These are phyloP conservation scores for Bellardia bayeri DNA, from an alignment of 2,888 invertebrate genomes.

Conservation along the genomic window DNA sequence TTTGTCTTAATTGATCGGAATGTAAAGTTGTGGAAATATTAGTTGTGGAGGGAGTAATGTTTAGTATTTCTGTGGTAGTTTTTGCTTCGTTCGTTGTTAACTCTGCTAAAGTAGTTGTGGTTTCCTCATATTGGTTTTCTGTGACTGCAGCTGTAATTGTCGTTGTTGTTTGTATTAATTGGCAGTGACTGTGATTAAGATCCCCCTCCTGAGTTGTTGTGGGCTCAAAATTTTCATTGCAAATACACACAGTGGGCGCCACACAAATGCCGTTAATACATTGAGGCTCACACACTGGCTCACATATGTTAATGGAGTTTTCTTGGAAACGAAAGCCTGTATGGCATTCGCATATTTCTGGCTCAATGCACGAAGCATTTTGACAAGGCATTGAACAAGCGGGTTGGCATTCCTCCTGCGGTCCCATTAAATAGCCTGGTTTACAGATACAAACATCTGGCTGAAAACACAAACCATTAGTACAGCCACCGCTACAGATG, in stretches of 20 bases:
- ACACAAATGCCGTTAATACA: conserved; percentile 84
- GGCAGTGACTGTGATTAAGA: conserved; percentile 73
- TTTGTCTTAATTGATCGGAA: not conserved
- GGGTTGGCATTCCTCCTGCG: conserved; percentile 78
- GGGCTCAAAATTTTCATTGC: conserved; percentile 79
- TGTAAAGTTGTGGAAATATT: not conserved
- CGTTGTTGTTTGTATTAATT: conserved; percentile 73
- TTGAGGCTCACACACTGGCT: conserved; percentile 80
- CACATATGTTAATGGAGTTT: conserved; percentile 77
- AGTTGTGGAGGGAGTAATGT: not conserved
- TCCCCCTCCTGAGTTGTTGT: not conserved
- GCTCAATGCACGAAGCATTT: conserved; percentile 85
- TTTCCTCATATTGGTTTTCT: not conserved
- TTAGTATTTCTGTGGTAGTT: not conserved
- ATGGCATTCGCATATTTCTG: conserved; percentile 78
- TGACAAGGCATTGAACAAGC: conserved; percentile 78
- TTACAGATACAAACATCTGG: conserved; percentile 78
- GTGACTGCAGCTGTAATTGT: not conserved
- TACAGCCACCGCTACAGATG: conserved; percentile 76
- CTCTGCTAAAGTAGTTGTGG: not conserved
- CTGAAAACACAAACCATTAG: conserved; percentile 78
- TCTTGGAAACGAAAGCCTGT: conserved; percentile 69
- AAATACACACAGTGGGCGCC: conserved; percentile 79
- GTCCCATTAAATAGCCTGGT: conserved; percentile 81
- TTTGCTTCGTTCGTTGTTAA: not conserved